Base-by-base conservation (phyloP, 2,888 invertebrate species). In the Eristalinus sepulchralis region DNA sequence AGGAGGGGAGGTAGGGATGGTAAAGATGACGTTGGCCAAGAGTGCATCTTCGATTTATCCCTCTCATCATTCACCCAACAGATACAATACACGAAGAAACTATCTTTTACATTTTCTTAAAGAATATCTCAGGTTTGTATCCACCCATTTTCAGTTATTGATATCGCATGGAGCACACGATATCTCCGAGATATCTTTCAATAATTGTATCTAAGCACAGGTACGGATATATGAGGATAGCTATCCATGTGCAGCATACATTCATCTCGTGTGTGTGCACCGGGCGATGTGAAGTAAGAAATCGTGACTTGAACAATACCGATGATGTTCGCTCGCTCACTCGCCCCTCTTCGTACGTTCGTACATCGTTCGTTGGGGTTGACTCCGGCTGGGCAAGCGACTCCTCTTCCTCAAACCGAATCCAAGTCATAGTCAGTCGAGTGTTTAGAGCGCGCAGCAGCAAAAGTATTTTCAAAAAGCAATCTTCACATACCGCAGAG, bases 81-180 rank as follows among this genome's bases (percentile, higher is more conserved):
- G 68, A 82, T 76, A 70, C 36, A 64, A 27, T 13, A 77, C 67
- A 62, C 71, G 62, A 55, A 66, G 59, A 39, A 59, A 62, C 39
- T 62, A 76, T 76, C 76, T 64, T 64, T 64, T 71, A 34, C 73
- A 67, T 53, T 63, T 57, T 76, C 39, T 70, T 59, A 59, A 39
- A 57, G 75, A 72, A 79, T 79, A 71, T 67, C 72, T 72, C 53
- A 13, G 68, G 64, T 47, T 70, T 73, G 77, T 78, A 89, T 91
- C 91, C 91, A 91, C 92, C 92, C 92, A 90, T 92, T 92, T 91
- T 91, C 89, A 91, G 91, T 91, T 91, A 91, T 92, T 92, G 92
- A 92, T 91, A 92, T 91, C 91, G 91, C 91, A 70, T 59, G 55
- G n/a, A 64, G 73, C 81, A 86, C 77, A 86, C 83, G 83, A 83